phyloP scores from a whole-genome alignment of 2,888 invertebrate species.

The Agonopterix arenella region DNA sequence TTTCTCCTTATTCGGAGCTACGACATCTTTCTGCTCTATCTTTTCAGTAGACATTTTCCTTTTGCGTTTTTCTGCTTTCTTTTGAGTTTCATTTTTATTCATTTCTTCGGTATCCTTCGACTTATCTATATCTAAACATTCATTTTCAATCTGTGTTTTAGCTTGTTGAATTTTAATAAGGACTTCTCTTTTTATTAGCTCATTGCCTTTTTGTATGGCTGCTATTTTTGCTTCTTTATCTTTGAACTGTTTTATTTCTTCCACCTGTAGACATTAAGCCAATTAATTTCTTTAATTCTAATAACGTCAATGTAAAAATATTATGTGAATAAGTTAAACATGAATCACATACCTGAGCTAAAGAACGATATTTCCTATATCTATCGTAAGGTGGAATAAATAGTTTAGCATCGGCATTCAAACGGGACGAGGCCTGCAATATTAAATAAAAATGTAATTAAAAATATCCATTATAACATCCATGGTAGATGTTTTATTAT shows the following conservation, averaged over 20 bases:
- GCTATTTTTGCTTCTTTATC: conserved; percentile 52
- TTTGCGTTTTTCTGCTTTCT: conserved; percentile 31
- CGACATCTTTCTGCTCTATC: conserved; percentile 19
- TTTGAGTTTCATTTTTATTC: conserved; percentile 16
- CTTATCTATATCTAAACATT: conserved; percentile 25
- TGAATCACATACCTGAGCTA: conserved; percentile 43
- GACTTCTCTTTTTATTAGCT: conserved; percentile 46
- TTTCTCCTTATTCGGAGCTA: conserved; percentile 15
- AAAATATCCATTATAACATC: background rate
- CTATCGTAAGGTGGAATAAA: conserved; percentile 61
- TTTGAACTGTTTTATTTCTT: conserved; percentile 47
- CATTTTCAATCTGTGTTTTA: conserved; percentile 28
- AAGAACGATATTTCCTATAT: conserved; percentile 45
- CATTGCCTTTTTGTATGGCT: conserved; percentile 45
- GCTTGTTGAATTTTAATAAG: conserved; percentile 39
- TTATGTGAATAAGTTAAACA: too few relatives aligned
- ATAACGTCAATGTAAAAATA: too few relatives aligned
- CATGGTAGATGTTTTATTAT: background rate
- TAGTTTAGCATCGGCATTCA: conserved; percentile 48
- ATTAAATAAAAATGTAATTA: background rate
- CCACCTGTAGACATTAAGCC: conserved; percentile 32
- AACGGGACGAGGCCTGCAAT: conserved; percentile 35
- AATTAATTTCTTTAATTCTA: background rate
- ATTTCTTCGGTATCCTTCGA: conserved; percentile 4
- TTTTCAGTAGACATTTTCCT: conserved; percentile 31